These are phyloP conservation scores for Onychorhynchus coronatus DNA, from an alignment of 2,113 vertebrate genomes.

Conservation along the genomic window DNA sequence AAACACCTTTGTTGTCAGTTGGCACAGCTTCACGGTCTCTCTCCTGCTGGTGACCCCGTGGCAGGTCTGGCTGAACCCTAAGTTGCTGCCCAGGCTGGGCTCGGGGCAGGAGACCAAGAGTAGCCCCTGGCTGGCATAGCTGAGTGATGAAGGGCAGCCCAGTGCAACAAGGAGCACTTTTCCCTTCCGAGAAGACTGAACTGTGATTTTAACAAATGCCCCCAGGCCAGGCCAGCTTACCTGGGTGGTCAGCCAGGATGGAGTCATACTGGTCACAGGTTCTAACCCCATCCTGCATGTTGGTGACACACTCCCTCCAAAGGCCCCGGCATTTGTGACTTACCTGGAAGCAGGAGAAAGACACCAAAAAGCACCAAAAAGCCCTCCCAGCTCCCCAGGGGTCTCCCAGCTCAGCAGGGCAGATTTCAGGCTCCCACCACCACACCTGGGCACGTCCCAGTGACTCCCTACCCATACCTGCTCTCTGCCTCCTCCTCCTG, in stretches of 20 bases:
- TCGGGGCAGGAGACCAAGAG: background rate
- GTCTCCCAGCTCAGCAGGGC: background rate
- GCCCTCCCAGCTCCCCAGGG: background rate
- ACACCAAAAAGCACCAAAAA: background rate
- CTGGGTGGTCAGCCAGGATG: conserved; percentile 73
- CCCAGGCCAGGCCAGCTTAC: conserved; percentile 26
- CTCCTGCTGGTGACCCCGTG: background rate
- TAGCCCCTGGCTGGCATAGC: background rate
- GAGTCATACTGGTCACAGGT: conserved; percentile 78
- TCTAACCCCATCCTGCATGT: conserved; percentile 73
- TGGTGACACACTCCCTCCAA: conserved; percentile 78
- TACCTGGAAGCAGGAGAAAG: conserved; percentile 45
- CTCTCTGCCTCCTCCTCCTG: background rate
- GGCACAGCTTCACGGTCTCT: background rate
- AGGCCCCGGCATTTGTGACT: conserved; percentile 77
- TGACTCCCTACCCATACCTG: background rate
- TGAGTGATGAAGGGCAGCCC: background rate
- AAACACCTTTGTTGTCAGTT: background rate
- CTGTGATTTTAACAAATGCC: background rate
- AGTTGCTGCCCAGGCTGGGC: background rate
- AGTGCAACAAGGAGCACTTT: background rate
- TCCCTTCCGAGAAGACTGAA: background rate
- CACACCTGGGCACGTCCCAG: rapidly evolving
- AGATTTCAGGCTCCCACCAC: background rate
- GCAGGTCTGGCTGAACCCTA: background rate